Conservation (phyloP, 2,888 invertebrate species). For the Masnerella sp. region DNA sequence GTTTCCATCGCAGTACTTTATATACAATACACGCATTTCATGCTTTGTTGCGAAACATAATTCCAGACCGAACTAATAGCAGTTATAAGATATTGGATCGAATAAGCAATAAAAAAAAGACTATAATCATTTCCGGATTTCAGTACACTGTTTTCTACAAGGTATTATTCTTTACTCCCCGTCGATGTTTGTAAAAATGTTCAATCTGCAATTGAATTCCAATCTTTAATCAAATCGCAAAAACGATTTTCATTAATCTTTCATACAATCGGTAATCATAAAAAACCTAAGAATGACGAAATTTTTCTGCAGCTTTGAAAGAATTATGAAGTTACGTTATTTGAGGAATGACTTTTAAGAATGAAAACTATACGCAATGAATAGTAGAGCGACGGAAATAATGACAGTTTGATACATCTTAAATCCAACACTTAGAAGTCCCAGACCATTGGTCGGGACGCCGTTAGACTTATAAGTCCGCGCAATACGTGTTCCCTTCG, state of each 20-base stretch:
- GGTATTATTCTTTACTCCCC: slow-evolving; percentile 10
- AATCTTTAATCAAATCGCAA: too few relatives aligned
- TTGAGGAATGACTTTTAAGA: too few relatives aligned
- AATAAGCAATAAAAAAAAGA: slow-evolving; percentile 21
- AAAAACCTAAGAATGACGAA: too few relatives aligned
- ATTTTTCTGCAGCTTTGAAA: too few relatives aligned
- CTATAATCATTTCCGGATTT: slow-evolving; percentile 30
- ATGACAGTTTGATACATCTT: slow-evolving; percentile 49
- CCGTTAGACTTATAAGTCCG: slow-evolving; percentile 50
- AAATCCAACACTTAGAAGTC: slow-evolving; percentile 46
- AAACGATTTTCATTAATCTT: too few relatives aligned
- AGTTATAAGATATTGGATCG: slow-evolving; percentile 45
- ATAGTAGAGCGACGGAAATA: slow-evolving; percentile 19
- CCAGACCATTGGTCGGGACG: slow-evolving; percentile 33
- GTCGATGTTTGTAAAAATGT: too few relatives aligned
- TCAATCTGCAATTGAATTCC: too few relatives aligned
- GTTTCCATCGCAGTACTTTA: slow-evolving; percentile 41
- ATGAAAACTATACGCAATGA: slow-evolving; percentile 15
- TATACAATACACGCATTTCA: slow-evolving; percentile 46
- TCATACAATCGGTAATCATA: too few relatives aligned
- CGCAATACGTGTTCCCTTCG: slow-evolving; percentile 46
- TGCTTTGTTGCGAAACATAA: slow-evolving; percentile 48
- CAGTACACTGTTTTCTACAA: not conserved
- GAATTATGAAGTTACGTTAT: too few relatives aligned
- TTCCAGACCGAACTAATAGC: slow-evolving; percentile 30